These are phyloP conservation scores for Mormyrops boulengeri DNA, from an alignment of 2,797 vertebrate genomes.

Conservation along the genomic window DNA sequence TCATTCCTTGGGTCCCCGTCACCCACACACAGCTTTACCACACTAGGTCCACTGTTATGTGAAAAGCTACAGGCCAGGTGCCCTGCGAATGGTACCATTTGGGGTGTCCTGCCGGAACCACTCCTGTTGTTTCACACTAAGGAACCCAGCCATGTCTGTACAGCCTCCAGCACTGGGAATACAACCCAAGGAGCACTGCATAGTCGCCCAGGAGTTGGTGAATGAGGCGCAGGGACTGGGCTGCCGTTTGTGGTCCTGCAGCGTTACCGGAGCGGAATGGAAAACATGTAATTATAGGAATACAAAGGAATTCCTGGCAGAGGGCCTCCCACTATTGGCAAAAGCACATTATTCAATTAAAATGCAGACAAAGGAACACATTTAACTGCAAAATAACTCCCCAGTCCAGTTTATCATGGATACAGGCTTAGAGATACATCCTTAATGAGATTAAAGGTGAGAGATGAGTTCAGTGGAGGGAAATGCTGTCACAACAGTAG, in stretches of 20 bases:
- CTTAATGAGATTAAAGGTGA: not conserved
- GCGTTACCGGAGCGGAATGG: not conserved
- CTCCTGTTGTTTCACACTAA: not conserved
- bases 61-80: not conserved
- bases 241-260: not conserved
- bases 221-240: not conserved
- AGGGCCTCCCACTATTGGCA: not conserved
- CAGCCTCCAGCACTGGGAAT: not conserved
- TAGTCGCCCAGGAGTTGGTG: not conserved
- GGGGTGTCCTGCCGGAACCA: not conserved
- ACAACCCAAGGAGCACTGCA: not conserved
- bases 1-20: not conserved
- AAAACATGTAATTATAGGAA: not conserved
- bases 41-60: not conserved
- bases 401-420: not conserved
- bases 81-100: not conserved
- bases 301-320: not conserved
- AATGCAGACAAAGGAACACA: not conserved
- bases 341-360: not conserved
- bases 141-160: not conserved
- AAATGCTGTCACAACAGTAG: not conserved
- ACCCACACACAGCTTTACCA: not conserved
- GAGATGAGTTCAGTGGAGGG: not conserved
- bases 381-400: not conserved
- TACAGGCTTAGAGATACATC: not conserved